A percentile compares a stretch with the other conserved stretches of the same genome.
phyloP scores from a whole-genome alignment of 2,888 invertebrate species.

The Agonum fuliginosum region DNA sequence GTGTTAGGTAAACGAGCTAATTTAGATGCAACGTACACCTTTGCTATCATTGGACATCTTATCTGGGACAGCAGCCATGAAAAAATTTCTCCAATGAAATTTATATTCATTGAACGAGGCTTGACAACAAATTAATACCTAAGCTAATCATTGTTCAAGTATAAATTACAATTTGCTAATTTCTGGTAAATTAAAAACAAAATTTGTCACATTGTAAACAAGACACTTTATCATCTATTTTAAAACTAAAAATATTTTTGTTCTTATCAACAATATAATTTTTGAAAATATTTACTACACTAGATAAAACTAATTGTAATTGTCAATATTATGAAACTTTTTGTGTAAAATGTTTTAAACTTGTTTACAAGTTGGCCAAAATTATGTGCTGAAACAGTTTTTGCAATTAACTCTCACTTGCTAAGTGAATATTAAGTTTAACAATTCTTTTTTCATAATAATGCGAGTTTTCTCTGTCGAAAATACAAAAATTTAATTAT shows the following conservation, averaged over 20 bases:
- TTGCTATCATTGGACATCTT: slow-evolving; percentile 39
- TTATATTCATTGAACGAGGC: slow-evolving; percentile 43
- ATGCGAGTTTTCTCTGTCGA: not conserved
- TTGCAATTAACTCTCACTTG: not conserved
- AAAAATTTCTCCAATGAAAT: slow-evolving; percentile 51
- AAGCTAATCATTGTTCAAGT: too few relatives aligned
- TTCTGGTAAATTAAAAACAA: not conserved
- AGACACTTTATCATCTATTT: not conserved
- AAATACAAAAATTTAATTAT: too few relatives aligned
- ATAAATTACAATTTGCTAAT: not conserved
- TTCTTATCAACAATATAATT: not conserved
- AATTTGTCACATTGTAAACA: not conserved
- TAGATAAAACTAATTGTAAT: not conserved
- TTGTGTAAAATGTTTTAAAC: not conserved
- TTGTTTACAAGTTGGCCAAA: not conserved
- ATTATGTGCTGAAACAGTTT: not conserved
- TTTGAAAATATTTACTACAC: not conserved
- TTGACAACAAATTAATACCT: slow-evolving; percentile 20
- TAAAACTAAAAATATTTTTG: not conserved
- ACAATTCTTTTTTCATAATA: not conserved
- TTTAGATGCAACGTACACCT: slow-evolving; percentile 43
- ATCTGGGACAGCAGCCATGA: slow-evolving; percentile 43
- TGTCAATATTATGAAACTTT: not conserved
- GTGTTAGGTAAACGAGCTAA: slow-evolving; percentile 38
- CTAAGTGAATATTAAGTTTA: not conserved